Percentiles rank a stretch among this genome's conserved stretches.
Evolutionary conservation across 2,113 vertebrate species (phyloP).

Genomic region (Poeciliopsis prolifica): DNA sequence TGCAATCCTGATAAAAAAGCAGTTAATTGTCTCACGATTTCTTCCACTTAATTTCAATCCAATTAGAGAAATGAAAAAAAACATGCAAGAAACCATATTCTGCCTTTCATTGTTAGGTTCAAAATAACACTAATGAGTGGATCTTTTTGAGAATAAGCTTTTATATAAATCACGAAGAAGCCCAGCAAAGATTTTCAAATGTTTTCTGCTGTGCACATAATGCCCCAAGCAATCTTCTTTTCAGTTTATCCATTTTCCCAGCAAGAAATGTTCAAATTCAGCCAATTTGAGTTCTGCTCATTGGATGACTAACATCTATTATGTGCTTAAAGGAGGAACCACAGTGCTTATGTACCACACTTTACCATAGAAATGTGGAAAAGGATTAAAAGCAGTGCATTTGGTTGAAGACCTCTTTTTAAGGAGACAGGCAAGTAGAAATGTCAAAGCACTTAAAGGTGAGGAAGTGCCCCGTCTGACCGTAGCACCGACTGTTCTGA

Average conservation of each 20-base stretch:
- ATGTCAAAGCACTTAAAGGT: slow-evolving; percentile 75
- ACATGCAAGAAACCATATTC: slow-evolving; percentile 73
- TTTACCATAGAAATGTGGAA: slow-evolving; percentile 32
- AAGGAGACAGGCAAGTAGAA: slow-evolving; percentile 52
- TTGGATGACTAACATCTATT: slow-evolving; percentile 61
- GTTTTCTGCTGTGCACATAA: slow-evolving; percentile 36
- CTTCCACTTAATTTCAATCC: slow-evolving; percentile 91
- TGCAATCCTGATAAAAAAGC: slow-evolving; percentile 80
- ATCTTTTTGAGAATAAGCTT: slow-evolving; percentile 48
- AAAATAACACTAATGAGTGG: slow-evolving; percentile 45
- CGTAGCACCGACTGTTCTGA: slow-evolving; percentile 22
- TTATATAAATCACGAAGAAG: slow-evolving; percentile 49
- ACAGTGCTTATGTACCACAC: slow-evolving; percentile 8
- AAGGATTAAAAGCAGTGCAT: slow-evolving; percentile 61
- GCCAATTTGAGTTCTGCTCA: slow-evolving; percentile 30
- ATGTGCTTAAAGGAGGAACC: slow-evolving; percentile 32
- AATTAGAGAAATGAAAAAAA: slow-evolving; percentile 81
- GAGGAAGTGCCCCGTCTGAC: slow-evolving; percentile 34
- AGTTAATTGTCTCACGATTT: slow-evolving; percentile 92
- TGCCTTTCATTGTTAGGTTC: slow-evolving; percentile 78
- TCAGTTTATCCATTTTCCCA: slow-evolving; percentile 15
- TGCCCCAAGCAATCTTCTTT: slow-evolving; percentile 41
- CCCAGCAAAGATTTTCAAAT: slow-evolving; percentile 41
- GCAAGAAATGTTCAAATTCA: slow-evolving; percentile 5
- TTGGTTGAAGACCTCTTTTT: slow-evolving; percentile 47